These are phyloP conservation scores for Rugalucina vietnamica DNA, from an alignment of 2,888 invertebrate genomes.

Conservation along the genomic window DNA sequence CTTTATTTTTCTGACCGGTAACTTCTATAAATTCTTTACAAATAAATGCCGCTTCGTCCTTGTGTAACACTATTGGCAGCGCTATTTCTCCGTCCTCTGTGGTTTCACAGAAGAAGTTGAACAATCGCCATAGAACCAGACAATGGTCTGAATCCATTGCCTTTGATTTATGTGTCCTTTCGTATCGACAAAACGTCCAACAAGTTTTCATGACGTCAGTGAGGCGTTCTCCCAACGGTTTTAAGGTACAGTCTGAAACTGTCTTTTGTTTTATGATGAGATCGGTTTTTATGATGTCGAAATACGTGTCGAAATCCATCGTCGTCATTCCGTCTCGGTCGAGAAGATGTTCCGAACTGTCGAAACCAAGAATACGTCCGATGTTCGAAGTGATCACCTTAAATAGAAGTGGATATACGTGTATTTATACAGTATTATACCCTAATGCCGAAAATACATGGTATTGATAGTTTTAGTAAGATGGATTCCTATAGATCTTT, in stretches of 20 bases:
- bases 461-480: too few species aligned
- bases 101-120: slow-evolving; percentile 91
- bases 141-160: slow-evolving; percentile 85
- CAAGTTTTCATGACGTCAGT: slow-evolving; percentile 49
- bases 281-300: slow-evolving; percentile 60
- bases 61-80: slow-evolving; percentile 72
- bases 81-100: slow-evolving; percentile 79
- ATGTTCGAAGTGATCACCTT: slow-evolving; percentile 93
- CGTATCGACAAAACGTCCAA: slow-evolving; percentile 56
- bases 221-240: slow-evolving; percentile 29
- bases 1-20: slow-evolving; percentile 59
- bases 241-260: slow-evolving; percentile 16
- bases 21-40: slow-evolving; percentile 47
- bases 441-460: too few species aligned
- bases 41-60: slow-evolving; percentile 69
- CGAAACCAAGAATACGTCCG: slow-evolving; percentile 90
- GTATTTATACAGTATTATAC: too few species aligned
- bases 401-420: too few species aligned
- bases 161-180: slow-evolving; percentile 39
- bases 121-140: slow-evolving; percentile 86
- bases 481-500: too few species aligned
- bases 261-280: slow-evolving; percentile 52
- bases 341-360: slow-evolving; percentile 91
- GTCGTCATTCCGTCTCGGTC: slow-evolving; percentile 87
- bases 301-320: slow-evolving; percentile 64